Conservation (phyloP, 2,113 vertebrate genomes). For the Phalacrocorax brasilianus region DNA sequence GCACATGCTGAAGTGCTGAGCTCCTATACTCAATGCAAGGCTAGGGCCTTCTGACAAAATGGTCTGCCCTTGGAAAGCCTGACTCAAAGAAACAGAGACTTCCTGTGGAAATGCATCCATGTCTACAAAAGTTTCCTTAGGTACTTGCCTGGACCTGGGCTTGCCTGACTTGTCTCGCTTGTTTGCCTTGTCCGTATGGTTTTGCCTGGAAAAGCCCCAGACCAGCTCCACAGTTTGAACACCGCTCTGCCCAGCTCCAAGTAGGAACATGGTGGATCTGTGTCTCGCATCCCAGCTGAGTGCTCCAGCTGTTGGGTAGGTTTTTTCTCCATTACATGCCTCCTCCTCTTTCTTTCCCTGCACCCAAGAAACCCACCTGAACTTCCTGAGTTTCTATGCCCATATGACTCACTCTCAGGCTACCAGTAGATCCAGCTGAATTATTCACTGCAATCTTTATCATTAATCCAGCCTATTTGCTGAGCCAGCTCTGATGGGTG, state of each 20-base stretch:
- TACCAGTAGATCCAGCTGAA: background rate
- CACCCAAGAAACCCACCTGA: background rate
- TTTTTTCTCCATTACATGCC: background rate
- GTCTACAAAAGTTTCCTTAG: background rate
- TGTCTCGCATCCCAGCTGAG: background rate
- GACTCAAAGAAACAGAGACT: background rate
- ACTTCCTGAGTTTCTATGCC: background rate
- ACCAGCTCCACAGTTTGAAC: background rate
- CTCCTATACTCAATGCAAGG: background rate
- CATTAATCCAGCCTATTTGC: constrained; percentile 15
- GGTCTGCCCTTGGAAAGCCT: background rate
- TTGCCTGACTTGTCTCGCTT: background rate
- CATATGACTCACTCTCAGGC: background rate
- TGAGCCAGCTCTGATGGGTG: background rate
- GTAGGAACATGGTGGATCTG: background rate
- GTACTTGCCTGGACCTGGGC: background rate
- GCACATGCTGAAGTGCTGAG: accelerated
- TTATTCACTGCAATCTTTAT: constrained; percentile 38
- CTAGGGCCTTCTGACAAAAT: background rate
- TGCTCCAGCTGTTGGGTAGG: background rate
- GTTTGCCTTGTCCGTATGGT: background rate
- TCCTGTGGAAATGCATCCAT: background rate
- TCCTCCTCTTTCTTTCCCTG: background rate
- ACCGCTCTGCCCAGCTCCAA: background rate
- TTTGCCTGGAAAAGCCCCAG: background rate